Percentiles rank a stretch among this genome's conserved stretches.
These are phyloP conservation scores for Boulengerochromis microlepis DNA, from an alignment of 2,113 vertebrate species.

Conservation along the genomic window DNA sequence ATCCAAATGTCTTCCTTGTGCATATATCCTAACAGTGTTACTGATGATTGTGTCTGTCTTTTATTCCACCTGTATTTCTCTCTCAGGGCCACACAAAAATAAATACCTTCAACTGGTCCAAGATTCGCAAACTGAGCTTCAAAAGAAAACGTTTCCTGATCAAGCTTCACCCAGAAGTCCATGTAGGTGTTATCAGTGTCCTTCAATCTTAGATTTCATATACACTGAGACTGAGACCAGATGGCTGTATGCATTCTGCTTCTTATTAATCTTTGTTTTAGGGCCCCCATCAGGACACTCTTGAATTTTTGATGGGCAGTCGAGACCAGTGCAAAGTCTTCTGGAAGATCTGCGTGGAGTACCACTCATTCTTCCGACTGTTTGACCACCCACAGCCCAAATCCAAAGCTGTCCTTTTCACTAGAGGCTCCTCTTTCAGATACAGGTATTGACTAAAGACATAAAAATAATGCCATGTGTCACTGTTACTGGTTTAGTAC, in stretches of 20 bases:
- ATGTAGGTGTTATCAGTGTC: conserved; percentile 68
- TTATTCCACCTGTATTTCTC: not conserved
- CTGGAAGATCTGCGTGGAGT: conserved; percentile 98
- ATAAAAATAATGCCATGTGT: not conserved
- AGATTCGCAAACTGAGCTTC: conserved; percentile 97
- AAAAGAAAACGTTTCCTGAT: conserved; percentile 94
- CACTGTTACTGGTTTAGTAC: not conserved
- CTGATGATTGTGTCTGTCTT: not conserved
- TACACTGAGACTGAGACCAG: not conserved
- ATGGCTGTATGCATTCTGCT: not conserved
- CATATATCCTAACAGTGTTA: not conserved
- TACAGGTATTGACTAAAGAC: conserved; percentile 81
- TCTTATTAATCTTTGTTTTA: conserved; percentile 36
- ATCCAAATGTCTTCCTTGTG: not conserved
- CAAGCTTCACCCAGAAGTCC: conserved; percentile 92
- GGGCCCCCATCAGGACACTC: conserved; percentile 89
- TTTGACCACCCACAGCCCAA: conserved; percentile 89
- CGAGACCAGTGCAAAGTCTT: conserved; percentile 94
- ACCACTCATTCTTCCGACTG: conserved; percentile 93
- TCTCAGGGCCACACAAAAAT: conserved; percentile 90
- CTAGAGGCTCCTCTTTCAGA: conserved; percentile 93
- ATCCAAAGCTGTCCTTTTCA: conserved; percentile 85
- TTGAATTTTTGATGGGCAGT: conserved; percentile 91
- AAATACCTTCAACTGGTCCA: conserved; percentile 98
- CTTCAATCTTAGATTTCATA: not conserved